phyloP scores from a whole-genome alignment of 2,797 vertebrate species.

The Lepilemur septentrionalis region DNA sequence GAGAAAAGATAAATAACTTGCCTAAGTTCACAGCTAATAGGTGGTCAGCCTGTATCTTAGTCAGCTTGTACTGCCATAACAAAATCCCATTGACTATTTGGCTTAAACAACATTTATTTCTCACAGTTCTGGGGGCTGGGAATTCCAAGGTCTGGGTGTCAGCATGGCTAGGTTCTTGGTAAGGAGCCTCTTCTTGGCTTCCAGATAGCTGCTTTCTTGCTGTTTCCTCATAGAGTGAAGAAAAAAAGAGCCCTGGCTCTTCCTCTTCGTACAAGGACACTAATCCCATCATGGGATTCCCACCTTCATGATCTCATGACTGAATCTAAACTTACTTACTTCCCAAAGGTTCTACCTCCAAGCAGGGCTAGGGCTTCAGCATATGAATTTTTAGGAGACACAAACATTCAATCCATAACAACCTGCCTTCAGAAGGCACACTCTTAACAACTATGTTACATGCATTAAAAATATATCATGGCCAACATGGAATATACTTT shows the following conservation, averaged over 20 bases:
- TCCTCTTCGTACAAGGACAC: neutral
- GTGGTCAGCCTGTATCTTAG: neutral
- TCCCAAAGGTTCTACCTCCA: too few relatives aligned
- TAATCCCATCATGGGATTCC: neutral
- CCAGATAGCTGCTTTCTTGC: rapidly evolving
- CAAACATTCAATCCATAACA: neutral
- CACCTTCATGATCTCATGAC: too few relatives aligned
- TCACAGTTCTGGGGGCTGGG: too few relatives aligned
- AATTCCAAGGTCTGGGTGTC: too few relatives aligned
- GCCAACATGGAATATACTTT: neutral
- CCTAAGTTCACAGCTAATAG: too few relatives aligned
- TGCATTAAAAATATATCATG: neutral
- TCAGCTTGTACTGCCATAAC: neutral
- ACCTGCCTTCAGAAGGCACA: neutral
- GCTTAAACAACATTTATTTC: too few relatives aligned
- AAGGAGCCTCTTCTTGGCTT: neutral
- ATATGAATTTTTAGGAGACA: too few relatives aligned
- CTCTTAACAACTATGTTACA: neutral
- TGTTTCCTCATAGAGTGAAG: neutral
- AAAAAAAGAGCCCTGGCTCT: neutral
- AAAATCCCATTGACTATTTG: neutral
- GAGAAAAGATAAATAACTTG: neutral
- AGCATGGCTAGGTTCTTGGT: too few relatives aligned
- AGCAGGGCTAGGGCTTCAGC: too few relatives aligned
- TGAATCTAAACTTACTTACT: too few relatives aligned